Conservation (phyloP, 2,888 invertebrate species). For the Portevinia maculata region DNA sequence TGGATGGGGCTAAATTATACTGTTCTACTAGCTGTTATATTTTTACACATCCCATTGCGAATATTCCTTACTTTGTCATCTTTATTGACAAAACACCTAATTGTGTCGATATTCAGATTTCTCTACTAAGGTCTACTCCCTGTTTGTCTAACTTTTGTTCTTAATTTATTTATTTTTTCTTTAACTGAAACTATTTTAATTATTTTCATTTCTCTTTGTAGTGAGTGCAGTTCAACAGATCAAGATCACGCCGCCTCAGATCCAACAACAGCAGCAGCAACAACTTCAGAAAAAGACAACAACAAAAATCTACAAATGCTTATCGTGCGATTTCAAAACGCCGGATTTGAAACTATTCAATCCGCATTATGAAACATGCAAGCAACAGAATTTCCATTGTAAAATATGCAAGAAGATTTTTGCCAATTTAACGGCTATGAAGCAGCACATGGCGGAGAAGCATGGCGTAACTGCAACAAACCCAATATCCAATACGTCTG, state of each 20-base stretch:
- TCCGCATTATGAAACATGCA: slow-evolving; percentile 82
- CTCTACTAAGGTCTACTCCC: too few species aligned
- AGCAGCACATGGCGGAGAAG: slow-evolving; percentile 82
- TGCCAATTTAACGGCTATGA: slow-evolving; percentile 81
- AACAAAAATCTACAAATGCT: slow-evolving; percentile 82
- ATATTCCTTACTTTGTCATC: too few species aligned
- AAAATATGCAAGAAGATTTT: slow-evolving; percentile 82
- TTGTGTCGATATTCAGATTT: too few species aligned
- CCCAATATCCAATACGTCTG: slow-evolving; percentile 6
- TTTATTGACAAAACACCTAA: too few species aligned
- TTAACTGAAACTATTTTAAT: too few species aligned
- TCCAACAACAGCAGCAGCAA: slow-evolving; percentile 76
- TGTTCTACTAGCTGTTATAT: too few species aligned
- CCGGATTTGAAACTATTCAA: slow-evolving; percentile 82
- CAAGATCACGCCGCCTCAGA: slow-evolving; percentile 77
- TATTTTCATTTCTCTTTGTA: slow-evolving; percentile 54
- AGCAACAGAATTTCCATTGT: slow-evolving; percentile 82
- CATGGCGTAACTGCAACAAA: slow-evolving; percentile 77
- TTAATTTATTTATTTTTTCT: too few species aligned
- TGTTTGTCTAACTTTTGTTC: too few species aligned
- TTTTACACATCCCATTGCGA: too few species aligned
- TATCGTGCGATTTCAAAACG: slow-evolving; percentile 83
- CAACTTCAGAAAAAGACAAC: slow-evolving; percentile 78
- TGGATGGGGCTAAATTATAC: too few species aligned
- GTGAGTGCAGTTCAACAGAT: slow-evolving; percentile 78